These are phyloP conservation scores for Sebastes taczanowskii DNA, from an alignment of 2,797 vertebrate genomes.

Conservation along the genomic window DNA sequence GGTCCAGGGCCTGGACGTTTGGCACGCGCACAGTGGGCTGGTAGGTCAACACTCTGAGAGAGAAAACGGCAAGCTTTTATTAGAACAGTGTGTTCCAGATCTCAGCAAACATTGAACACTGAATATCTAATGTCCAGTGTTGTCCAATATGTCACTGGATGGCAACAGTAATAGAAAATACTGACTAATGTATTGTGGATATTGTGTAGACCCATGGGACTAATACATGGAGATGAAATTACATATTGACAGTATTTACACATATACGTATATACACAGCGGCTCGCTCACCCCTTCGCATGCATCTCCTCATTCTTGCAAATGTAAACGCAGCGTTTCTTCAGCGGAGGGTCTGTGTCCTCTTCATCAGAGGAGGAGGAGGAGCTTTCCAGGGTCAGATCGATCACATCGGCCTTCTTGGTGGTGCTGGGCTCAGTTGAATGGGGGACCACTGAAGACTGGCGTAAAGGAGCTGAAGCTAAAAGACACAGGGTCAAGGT, in stretches of 20 bases:
- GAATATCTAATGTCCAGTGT: not conserved
- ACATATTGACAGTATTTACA: not conserved
- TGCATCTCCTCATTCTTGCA: slow-evolving; percentile 88
- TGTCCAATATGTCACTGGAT: not conserved
- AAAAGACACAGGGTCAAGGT: not conserved
- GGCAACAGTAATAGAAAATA: not conserved
- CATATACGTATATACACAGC: too few species aligned
- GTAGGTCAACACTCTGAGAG: slow-evolving; percentile 90
- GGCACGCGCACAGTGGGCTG: slow-evolving; percentile 90
- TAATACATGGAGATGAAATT: not conserved
- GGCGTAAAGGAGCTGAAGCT: slow-evolving; percentile 84
- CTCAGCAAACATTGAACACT: not conserved
- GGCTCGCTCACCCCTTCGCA: slow-evolving; percentile 88
- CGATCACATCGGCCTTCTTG: slow-evolving; percentile 94
- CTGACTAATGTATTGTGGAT: not conserved
- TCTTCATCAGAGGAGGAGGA: slow-evolving; percentile 75
- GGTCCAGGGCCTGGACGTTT: slow-evolving; percentile 87
- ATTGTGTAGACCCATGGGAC: not conserved
- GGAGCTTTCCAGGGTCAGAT: slow-evolving; percentile 93
- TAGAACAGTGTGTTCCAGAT: not conserved
- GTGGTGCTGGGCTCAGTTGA: slow-evolving; percentile 78
- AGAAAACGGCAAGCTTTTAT: not conserved
- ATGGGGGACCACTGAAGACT: slow-evolving; percentile 78
- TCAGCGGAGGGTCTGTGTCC: slow-evolving; percentile 86
- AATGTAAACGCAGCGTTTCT: slow-evolving; percentile 93